Evolutionary conservation across 2,888 invertebrate genomes (phyloP).

Genomic region (Philereme transversata): DNA sequence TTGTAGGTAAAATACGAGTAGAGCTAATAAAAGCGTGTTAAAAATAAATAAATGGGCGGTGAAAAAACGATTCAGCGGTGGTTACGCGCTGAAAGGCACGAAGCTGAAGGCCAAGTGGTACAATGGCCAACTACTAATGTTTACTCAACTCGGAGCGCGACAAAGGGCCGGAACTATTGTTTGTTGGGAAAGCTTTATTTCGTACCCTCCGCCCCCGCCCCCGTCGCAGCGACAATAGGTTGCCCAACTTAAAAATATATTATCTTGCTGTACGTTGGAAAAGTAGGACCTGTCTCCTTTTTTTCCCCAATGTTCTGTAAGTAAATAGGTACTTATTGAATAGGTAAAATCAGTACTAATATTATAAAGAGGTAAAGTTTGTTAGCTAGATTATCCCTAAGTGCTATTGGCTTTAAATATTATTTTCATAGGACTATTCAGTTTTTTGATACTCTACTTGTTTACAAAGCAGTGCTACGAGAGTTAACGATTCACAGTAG

Average conservation of each 20-base stretch:
- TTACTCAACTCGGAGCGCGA: slow-evolving; percentile 78
- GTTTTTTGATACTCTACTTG: too few species aligned
- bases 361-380: too few species aligned
- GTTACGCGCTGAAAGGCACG: slow-evolving; percentile 39
- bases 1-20: slow-evolving; percentile 1
- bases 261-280: slow-evolving; percentile 65
- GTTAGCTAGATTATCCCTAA: too few species aligned
- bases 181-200: slow-evolving; percentile 83
- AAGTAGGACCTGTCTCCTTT: slow-evolving; percentile 44
- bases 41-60: slow-evolving; percentile 31
- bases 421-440: too few species aligned
- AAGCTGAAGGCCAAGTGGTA: slow-evolving; percentile 50
- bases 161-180: slow-evolving; percentile 84
- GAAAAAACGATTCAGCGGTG: slow-evolving; percentile 36
- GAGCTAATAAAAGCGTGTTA: slow-evolving; percentile 23
- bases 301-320: too few species aligned
- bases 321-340: too few species aligned
- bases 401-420: too few species aligned
- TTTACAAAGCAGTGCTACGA: too few species aligned
- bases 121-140: slow-evolving; percentile 81
- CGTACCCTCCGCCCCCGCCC: slow-evolving; percentile 73
- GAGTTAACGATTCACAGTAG: too few species aligned
- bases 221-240: slow-evolving; percentile 79
- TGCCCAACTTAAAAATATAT: slow-evolving; percentile 83
- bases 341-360: too few species aligned